phyloP scores from a whole-genome alignment of 2,113 vertebrate genomes.

The Channa maculata region DNA sequence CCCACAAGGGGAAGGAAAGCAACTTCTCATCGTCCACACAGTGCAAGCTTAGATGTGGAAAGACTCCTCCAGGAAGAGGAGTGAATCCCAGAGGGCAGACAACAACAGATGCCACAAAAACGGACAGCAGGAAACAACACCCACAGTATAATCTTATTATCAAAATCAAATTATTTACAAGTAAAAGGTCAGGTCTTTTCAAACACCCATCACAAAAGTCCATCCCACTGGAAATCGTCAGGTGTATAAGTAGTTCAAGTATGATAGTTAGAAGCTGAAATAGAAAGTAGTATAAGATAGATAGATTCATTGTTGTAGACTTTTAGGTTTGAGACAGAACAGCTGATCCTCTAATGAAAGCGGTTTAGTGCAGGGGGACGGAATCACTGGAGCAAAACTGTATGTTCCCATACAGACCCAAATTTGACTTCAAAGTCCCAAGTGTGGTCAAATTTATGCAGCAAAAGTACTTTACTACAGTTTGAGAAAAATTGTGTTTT shows the following conservation, averaged over 20 bases:
- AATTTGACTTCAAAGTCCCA: too few species aligned
- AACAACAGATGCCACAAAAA: conserved; percentile 12
- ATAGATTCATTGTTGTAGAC: too few species aligned
- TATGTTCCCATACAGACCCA: too few species aligned
- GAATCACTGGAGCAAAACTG: too few species aligned
- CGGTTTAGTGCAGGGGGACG: too few species aligned
- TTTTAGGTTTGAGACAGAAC: too few species aligned
- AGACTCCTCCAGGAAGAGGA: conserved; percentile 23
- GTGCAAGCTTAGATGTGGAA: conserved; percentile 40
- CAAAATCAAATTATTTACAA: conserved; percentile 14
- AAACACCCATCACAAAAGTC: conserved; percentile 1
- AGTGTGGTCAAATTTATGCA: too few species aligned
- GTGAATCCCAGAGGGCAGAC: conserved; percentile 5
- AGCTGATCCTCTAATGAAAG: too few species aligned
- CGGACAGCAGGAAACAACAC: conserved; percentile 40
- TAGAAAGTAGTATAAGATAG: too few species aligned
- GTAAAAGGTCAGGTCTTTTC: conserved; percentile 12
- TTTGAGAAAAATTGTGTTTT: too few species aligned
- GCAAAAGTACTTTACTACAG: too few species aligned
- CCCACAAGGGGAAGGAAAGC: conserved; percentile 32
- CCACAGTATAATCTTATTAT: conserved; percentile 25
- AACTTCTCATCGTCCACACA: conserved; percentile 37
- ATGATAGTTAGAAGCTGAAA: too few species aligned
- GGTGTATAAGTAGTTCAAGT: background rate
- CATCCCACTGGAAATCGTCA: background rate